These are phyloP conservation scores for Electrophaes corylata DNA, from an alignment of 2,888 invertebrate genomes.

Conservation along the genomic window DNA sequence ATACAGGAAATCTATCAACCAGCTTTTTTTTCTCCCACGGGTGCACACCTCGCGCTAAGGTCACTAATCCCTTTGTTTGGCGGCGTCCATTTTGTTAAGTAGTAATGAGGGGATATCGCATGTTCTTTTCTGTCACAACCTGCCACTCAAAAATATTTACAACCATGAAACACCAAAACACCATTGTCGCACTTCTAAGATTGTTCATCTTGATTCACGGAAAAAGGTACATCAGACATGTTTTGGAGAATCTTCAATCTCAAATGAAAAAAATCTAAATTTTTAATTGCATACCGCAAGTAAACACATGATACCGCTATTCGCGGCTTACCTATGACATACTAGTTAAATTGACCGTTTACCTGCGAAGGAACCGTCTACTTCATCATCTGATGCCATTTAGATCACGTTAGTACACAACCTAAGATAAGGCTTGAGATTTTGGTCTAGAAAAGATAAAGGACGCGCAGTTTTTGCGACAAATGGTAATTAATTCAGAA, in stretches of 20 bases:
- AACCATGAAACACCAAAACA: slow-evolving; percentile 73
- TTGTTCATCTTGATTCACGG: slow-evolving; percentile 44
- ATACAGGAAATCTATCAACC: slow-evolving; percentile 54
- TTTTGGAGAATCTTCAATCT: slow-evolving; percentile 40
- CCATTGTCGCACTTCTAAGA: slow-evolving; percentile 49
- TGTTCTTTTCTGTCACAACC: slow-evolving; percentile 85
- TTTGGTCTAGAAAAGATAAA: slow-evolving; percentile 78
- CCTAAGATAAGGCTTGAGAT: slow-evolving; percentile 63
- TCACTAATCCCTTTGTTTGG: slow-evolving; percentile 90
- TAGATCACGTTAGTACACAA: slow-evolving; percentile 73
- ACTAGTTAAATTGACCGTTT: slow-evolving; percentile 84
- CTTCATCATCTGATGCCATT: slow-evolving; percentile 95
- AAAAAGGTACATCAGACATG: slow-evolving; percentile 40
- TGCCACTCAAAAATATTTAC: slow-evolving; percentile 84
- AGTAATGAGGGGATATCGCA: slow-evolving; percentile 88
- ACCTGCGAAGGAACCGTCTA: slow-evolving; percentile 94
- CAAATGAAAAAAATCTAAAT: slow-evolving; percentile 68
- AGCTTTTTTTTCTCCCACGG: slow-evolving; percentile 54
- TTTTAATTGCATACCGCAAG: slow-evolving; percentile 84
- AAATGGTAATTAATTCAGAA: slow-evolving; percentile 85
- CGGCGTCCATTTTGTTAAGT: slow-evolving; percentile 92
- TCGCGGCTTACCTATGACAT: slow-evolving; percentile 85
- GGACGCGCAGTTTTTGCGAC: slow-evolving; percentile 85
- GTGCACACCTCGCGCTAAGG: slow-evolving; percentile 79
- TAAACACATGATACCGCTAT: slow-evolving; percentile 86